phyloP scores from a whole-genome alignment of 2,797 vertebrate genomes.

The Cyprinodon diabolis region DNA sequence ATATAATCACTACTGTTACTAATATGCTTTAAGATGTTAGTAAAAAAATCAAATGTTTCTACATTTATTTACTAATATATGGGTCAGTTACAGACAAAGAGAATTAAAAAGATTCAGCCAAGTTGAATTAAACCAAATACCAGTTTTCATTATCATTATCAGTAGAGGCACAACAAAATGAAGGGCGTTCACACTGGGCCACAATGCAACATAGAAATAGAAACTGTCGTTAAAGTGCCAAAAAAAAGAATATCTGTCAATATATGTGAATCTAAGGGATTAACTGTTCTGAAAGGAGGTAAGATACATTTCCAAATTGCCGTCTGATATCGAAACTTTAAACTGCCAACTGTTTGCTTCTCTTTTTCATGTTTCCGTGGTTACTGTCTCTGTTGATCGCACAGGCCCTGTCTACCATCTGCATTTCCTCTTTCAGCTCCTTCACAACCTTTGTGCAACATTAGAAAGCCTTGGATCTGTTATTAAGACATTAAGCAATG shows the following conservation, averaged over 20 bases:
- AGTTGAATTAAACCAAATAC: background rate
- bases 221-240: too few relatives aligned
- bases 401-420: constrained; percentile 41
- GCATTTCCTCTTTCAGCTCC: constrained; percentile 12
- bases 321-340: constrained; percentile 13
- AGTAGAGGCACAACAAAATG: too few relatives aligned
- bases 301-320: background rate
- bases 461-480: background rate
- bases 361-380: constrained; percentile 53
- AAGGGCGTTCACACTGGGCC: too few relatives aligned
- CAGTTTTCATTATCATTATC: background rate
- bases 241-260: too few relatives aligned
- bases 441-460: constrained; percentile 3
- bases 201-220: too few relatives aligned
- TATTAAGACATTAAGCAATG: background rate
- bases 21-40: background rate
- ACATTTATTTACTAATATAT: background rate
- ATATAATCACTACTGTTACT: too few relatives aligned
- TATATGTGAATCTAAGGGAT: too few relatives aligned
- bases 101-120: background rate
- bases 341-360: constrained; percentile 15
- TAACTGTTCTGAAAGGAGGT: too few relatives aligned
- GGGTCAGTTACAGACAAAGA: background rate
- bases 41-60: background rate
- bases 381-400: constrained; percentile 41